Evolutionary conservation across 2,797 vertebrate species (phyloP), one percentile per base, ranked within the genome.

Genomic region (Apogon talboti): DNA sequence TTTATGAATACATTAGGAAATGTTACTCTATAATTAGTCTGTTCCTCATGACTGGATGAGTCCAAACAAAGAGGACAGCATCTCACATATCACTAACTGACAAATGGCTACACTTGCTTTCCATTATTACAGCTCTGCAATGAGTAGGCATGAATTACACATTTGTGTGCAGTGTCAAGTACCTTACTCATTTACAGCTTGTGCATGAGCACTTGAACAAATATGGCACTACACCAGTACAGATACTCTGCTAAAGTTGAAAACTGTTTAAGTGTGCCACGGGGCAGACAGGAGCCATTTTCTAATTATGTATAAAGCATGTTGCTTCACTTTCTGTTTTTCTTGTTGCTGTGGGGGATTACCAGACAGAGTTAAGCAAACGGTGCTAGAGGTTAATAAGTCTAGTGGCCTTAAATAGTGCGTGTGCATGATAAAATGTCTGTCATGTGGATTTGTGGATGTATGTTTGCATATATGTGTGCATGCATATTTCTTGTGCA

Each of bases 321-420:
- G 5, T 58, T 74, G 46, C 46, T 72, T 76, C 49, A 37, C 61
- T 67, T 60, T 72, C 24, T 28, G 24, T 28, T 28, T 28, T 42
- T 69, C 60, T 55, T 38, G 47, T 65, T 47, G 63, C 79, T 46
- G 11, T 9, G 19, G 67, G 55, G 62, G 56, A 57, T 70, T 53
- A 49, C 46, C 15, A 4, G 66, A 41, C 63, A 15, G 62, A 61
- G 51, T 67, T 30, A 52, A 44, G 30, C 76, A 86, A 82, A 88
- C 75, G 61, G 83, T 82, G 77, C 64, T 50, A 76, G 69, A 73
- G 86, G 89, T 88, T 87, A 89, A 89, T 84, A 74, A 70, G 72
- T 54, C 71, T 67, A 38, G 65, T 71, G 56, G 60, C 68, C 71
- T 74, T 59, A 73, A 65, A 79, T 68, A 44, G 48, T 70, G 67